Base-by-base conservation (phyloP, 1,140 invertebrate species). In the Pogonomyrmex barbatus region DNA sequence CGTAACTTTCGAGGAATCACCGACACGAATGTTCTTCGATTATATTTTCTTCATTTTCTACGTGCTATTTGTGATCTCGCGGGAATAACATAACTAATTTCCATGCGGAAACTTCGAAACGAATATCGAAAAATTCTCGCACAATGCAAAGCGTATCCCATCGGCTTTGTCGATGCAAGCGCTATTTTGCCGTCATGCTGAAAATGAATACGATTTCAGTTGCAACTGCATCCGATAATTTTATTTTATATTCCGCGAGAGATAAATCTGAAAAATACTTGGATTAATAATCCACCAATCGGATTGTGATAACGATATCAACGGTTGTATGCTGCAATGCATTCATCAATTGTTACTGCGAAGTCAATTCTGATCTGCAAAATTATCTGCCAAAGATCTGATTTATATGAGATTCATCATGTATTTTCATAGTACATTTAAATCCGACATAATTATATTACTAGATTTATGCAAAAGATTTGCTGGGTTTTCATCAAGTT, bases 301-400 rank as follows among this genome's bases (percentile, higher is more conserved):
- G 79, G 79, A 82, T 82, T 82, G 79, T 54, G 79, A 83, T 83
- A 75, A 83, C 68, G 33, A 83, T 83, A 83, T 83, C 79, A 73
- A 58, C 42, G 79, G 33, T 45, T 83, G n/a, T 50, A 39, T 54
- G 78, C 62, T 70, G 78, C 50, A 70, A 56, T 45, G 68, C 54
- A 14, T 81, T 81, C 78, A 36, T 83, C 68, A 75, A 82, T 83
- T 60, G 68, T 83, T 45, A 24, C 30, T 17, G 56, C 42, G 12
- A n/a, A 73, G 42, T 58, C 68, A 71, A 60, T 50, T 54, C 62
- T 45, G 17, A 82, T 83, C 58, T 10, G 42, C 54, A 60, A 75
- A 73, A 73, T 75, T 73, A 47, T 73, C 79, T 30, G 30, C 60
- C 12, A 62, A 17, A 6, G n/a, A 36, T 54, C 33, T 73, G 17